These are phyloP conservation scores for Chionomys nivalis DNA, from an alignment of 2,113 vertebrate genomes.

Conservation along the genomic window DNA sequence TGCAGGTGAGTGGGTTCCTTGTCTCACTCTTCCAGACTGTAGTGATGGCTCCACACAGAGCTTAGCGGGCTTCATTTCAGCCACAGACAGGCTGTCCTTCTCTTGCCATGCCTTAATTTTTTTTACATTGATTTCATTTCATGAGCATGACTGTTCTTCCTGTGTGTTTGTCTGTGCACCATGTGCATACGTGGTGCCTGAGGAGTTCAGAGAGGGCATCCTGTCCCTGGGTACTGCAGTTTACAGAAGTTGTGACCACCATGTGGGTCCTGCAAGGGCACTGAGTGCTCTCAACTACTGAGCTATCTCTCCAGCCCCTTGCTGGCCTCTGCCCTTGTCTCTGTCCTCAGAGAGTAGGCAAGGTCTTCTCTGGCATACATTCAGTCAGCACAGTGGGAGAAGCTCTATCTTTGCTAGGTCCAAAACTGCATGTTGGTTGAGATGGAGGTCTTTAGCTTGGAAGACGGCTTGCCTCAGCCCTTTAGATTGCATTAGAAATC, in stretches of 20 bases:
- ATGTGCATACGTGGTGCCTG: background rate
- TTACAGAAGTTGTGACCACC: background rate
- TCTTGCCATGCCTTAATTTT: background rate
- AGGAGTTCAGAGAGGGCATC: background rate
- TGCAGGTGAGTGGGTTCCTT: slow-evolving; percentile 91
- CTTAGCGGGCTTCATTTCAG: background rate
- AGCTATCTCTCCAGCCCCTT: background rate
- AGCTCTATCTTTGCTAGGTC: background rate
- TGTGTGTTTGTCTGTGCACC: background rate
- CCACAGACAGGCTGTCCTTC: background rate
- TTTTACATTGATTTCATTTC: background rate
- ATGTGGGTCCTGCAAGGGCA: background rate
- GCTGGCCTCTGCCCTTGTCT: background rate
- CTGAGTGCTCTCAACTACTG: background rate
- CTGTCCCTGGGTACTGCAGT: background rate
- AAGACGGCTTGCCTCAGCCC: background rate
- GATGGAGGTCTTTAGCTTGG: background rate
- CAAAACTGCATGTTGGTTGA: background rate
- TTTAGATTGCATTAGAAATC: slow-evolving; percentile 19
- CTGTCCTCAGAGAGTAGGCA: background rate
- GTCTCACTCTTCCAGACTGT: slow-evolving; percentile 48
- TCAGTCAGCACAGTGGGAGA: background rate
- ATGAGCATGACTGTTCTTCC: background rate
- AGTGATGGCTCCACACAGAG: slow-evolving; percentile 38
- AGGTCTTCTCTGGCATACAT: background rate